phyloP scores from a whole-genome alignment of 2,888 invertebrate species.

The Crepidodera aurea region DNA sequence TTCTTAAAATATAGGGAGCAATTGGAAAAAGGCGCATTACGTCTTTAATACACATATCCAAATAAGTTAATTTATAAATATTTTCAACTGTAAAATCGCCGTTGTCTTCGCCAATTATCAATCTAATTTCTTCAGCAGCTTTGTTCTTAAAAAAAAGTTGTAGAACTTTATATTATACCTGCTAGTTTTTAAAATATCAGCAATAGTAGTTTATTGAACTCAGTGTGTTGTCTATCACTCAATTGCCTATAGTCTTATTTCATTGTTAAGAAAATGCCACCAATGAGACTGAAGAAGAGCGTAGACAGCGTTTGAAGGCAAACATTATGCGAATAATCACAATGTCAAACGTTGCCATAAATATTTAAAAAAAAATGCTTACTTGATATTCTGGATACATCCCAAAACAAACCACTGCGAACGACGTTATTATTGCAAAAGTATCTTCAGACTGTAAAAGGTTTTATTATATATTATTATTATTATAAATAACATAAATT shows the following conservation, averaged over 20 bases:
- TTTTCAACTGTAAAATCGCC: conserved; percentile 44
- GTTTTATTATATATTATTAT: no score
- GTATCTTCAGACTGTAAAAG: conserved; percentile 56
- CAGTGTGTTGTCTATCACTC: no score
- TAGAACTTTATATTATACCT: no score
- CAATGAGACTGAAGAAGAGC: not conserved
- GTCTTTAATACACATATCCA: conserved; percentile 55
- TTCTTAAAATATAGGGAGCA: conserved; percentile 51
- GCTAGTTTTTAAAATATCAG: no score
- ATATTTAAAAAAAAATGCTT: conserved; percentile 18
- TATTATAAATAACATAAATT: no score
- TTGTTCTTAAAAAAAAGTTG: conserved; percentile 42
- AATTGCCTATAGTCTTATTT: not conserved
- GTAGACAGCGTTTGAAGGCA: no score
- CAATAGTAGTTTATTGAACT: no score
- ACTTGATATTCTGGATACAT: conserved; percentile 56
- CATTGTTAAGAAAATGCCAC: not conserved
- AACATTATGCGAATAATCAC: no score
- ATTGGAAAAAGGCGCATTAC: conserved; percentile 51
- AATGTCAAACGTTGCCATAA: not conserved
- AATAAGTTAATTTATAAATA: conserved; percentile 46
- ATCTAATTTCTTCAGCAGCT: conserved; percentile 48
- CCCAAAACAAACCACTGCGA: conserved; percentile 49
- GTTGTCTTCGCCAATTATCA: conserved; percentile 45
- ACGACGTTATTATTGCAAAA: conserved; percentile 45